Conservation (phyloP, 2,797 vertebrate genomes). For the Lagocephalus sceleratus region DNA sequence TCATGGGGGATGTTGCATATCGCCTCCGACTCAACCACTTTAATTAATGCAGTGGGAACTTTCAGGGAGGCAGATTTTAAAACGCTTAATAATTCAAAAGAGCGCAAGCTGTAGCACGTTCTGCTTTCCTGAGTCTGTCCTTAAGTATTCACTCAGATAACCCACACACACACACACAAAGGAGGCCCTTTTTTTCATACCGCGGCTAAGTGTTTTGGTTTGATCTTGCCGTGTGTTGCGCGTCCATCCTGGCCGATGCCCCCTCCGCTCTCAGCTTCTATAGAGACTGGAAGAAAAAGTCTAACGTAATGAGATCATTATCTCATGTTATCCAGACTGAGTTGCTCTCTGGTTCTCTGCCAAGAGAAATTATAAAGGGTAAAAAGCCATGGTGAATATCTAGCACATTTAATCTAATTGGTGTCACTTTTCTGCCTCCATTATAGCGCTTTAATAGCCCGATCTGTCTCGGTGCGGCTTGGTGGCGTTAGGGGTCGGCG, state of each 20-base stretch:
- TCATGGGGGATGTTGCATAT: constrained; percentile 46
- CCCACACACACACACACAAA: neutral
- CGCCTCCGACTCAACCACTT: constrained; percentile 37
- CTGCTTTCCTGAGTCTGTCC: constrained; percentile 54
- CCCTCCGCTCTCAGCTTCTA: constrained; percentile 39
- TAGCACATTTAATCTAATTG: constrained; percentile 77
- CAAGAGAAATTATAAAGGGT: constrained; percentile 64
- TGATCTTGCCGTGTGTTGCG: constrained; percentile 29
- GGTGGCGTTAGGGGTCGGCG: constrained; percentile 67
- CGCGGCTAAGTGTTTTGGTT: constrained; percentile 36
- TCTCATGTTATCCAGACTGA: constrained; percentile 63
- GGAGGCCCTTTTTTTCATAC: constrained; percentile 32
- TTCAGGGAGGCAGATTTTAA: constrained; percentile 64
- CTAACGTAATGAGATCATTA: constrained; percentile 75
- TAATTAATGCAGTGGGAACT: constrained; percentile 65
- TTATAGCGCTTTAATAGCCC: constrained; percentile 71
- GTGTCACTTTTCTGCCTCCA: constrained; percentile 69
- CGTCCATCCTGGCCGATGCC: constrained; percentile 29
- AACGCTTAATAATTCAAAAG: constrained; percentile 79
- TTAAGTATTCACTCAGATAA: constrained; percentile 72
- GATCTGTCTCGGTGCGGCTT: constrained; percentile 72
- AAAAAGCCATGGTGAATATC: constrained; percentile 63
- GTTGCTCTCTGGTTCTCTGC: constrained; percentile 63
- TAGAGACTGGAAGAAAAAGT: constrained; percentile 35
- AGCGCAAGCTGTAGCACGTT: constrained; percentile 73